phyloP scores from a whole-genome alignment of 2,797 vertebrate genomes.

The Labeo calbasu region DNA sequence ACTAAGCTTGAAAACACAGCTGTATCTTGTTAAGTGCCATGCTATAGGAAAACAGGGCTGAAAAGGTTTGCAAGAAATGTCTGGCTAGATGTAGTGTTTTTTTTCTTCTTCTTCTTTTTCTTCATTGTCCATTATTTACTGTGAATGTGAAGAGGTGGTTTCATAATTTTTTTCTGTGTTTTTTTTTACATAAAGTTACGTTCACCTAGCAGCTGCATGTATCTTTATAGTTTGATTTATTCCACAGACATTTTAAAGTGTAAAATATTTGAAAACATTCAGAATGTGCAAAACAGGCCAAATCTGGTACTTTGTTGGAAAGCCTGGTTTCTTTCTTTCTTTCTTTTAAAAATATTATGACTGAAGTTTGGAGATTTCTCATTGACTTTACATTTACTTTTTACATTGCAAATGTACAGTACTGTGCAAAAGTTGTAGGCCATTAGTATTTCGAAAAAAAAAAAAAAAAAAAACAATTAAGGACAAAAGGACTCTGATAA shows the following conservation, averaged over 20 bases:
- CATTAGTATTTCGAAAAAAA: no score
- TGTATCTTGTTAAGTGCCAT: conserved; percentile 60
- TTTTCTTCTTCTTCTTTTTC: not conserved
- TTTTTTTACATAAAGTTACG: not conserved
- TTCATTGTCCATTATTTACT: no score
- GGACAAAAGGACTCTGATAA: no score
- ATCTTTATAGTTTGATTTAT: not conserved
- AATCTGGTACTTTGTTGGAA: not conserved
- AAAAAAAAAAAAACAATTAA: no score
- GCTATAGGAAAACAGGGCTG: conserved; percentile 10
- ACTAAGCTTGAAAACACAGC: conserved; percentile 71
- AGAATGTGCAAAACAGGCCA: not conserved
- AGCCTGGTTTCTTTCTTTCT: not conserved
- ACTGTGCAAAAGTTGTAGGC: no score
- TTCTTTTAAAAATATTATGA: no score
- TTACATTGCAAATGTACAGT: not conserved
- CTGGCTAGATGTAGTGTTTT: not conserved
- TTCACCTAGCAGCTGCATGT: not conserved
- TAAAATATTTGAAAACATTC: not conserved
- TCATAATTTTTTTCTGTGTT: no score
- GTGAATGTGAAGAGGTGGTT: no score
- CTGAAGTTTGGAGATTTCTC: not conserved
- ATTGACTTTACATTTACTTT: not conserved
- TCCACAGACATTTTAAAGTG: not conserved
- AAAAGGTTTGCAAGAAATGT: not conserved